These are phyloP conservation scores for Leptobrachium ailaonicum DNA, from an alignment of 2,113 vertebrate genomes.

Conservation along the genomic window DNA sequence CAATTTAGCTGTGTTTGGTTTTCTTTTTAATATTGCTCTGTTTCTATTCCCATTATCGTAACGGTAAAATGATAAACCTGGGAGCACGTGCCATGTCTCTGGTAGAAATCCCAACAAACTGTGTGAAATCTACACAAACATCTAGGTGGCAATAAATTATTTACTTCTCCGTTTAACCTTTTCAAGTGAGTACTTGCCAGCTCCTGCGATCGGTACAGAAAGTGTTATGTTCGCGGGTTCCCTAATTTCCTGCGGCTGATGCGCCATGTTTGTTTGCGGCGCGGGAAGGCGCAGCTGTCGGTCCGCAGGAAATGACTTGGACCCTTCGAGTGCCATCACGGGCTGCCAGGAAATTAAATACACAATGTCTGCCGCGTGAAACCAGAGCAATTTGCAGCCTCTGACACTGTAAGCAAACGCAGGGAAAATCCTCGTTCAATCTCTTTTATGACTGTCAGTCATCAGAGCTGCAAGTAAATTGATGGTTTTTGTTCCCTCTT, in stretches of 20 bases:
- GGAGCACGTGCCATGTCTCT: too few species aligned
- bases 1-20: too few species aligned
- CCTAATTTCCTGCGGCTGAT: neutral
- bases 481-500: conserved; percentile 16
- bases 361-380: neutral
- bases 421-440: neutral
- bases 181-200: neutral
- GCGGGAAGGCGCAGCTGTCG: conserved; percentile 9
- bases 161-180: too few species aligned
- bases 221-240: neutral
- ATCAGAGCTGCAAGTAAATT: conserved; percentile 21
- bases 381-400: conserved; percentile 2
- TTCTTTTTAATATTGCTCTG: too few species aligned
- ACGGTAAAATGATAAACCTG: too few species aligned
- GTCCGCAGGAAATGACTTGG: conserved; percentile 6
- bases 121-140: too few species aligned
- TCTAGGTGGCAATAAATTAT: too few species aligned
- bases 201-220: neutral
- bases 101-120: too few species aligned
- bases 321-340: conserved; percentile 18
- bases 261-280: neutral
- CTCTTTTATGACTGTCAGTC: conserved; percentile 6
- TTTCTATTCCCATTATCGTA: too few species aligned
- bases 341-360: neutral
- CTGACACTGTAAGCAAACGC: conserved; percentile 15